Base-by-base conservation (phyloP, 2,888 invertebrate species). In the Reticulitermes lucifugus region DNA sequence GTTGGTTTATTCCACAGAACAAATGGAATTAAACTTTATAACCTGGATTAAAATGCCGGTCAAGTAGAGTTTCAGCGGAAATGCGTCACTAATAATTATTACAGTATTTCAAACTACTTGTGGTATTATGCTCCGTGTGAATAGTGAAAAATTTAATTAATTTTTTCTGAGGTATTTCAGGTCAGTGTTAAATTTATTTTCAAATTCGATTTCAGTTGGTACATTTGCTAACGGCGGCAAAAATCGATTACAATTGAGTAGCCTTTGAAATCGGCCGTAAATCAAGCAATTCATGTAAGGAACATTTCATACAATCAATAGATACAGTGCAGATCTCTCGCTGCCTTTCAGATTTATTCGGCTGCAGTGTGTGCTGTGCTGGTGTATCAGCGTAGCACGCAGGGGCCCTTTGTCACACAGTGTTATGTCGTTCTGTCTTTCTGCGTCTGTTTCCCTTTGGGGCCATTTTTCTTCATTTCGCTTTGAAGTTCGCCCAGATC, bases 391-490 rank as follows among this genome's bases (percentile, higher is more conserved):
- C 14, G 55, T 55, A 55, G 55, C 55, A 55, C 18, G 55, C 55
- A 55, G 55, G 18, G 14, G 55, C n/a, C 9, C 65, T 65, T 65
- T 25, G 65, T 65, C 25, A 65, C 65, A 65, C 25, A 65, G 9
- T 65, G 65, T 65, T 18, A 18, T 6, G 21, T 22, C n/a, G 22
- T 21, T n/a, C 60, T 21, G 6, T 25, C 65, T n/a, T 25, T n/a
- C 65, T 25, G n/a, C 12, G 25, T 55, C 55, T 55, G 55, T 12
- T 60, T 65, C 65, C 65, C 65, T 65, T 25, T n/a, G 65, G 25
- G 65, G 65, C 65, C 65, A 65, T 65, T 65, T n/a, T 65, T 65
- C 65, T 65, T 65, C 25, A 65, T 65, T 65, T 65, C 25, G 65
- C 65, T 65, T 65, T 65, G 25, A 65, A 65, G 65, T 65, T 25